These are phyloP conservation scores for Hirtodrosophila histrioides DNA, from an alignment of 2,888 invertebrate genomes.

Conservation along the genomic window DNA sequence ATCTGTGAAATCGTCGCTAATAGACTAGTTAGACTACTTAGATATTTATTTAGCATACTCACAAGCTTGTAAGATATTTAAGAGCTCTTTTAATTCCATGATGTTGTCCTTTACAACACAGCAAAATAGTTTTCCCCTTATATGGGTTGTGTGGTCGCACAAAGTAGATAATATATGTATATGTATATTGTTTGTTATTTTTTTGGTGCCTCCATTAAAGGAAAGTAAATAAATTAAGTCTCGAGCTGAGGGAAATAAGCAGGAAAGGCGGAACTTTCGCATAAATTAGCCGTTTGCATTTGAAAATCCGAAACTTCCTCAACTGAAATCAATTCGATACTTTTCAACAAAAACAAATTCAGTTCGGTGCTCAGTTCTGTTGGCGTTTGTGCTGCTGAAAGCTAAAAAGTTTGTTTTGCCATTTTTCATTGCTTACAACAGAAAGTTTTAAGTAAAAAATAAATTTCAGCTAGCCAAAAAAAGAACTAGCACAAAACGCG, in stretches of 20 bases:
- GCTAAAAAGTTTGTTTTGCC: conserved; percentile 75
- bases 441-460: conserved; percentile 79
- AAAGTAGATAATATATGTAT: conserved; percentile 1
- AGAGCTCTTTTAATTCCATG: too few relatives aligned
- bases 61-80: too few relatives aligned
- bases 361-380: conserved; percentile 26
- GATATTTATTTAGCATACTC: too few relatives aligned
- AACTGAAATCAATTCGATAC: conserved; percentile 75
- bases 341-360: conserved; percentile 65
- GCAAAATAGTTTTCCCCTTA: too few relatives aligned
- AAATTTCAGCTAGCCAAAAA: conserved; percentile 66
- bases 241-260: conserved; percentile 41
- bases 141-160: background rate
- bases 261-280: conserved; percentile 71
- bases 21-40: too few relatives aligned
- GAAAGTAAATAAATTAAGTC: conserved; percentile 71
- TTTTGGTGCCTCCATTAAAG: conserved; percentile 36
- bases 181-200: conserved; percentile 13
- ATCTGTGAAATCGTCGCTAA: too few relatives aligned
- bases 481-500: conserved; percentile 47
- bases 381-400: conserved; percentile 65
- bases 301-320: conserved; percentile 69
- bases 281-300: conserved; percentile 79
- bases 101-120: too few relatives aligned
- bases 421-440: conserved; percentile 78